These are phyloP conservation scores for Entelurus aequoreus DNA, from an alignment of 2,113 vertebrate genomes.

Conservation along the genomic window DNA sequence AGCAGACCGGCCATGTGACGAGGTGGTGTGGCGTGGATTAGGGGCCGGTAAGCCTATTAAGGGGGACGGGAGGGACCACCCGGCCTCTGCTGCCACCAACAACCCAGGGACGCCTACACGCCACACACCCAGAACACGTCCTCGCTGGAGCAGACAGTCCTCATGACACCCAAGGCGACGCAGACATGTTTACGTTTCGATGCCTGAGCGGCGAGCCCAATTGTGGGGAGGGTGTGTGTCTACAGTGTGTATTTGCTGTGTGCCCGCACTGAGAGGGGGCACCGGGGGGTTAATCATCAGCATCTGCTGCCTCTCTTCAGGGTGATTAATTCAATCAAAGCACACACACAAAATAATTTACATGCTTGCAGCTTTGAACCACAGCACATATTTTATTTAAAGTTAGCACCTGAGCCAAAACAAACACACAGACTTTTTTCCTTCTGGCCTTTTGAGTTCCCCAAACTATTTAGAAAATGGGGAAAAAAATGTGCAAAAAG, in stretches of 20 bases:
- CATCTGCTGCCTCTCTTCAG: constrained; percentile 64
- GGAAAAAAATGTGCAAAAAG: constrained; percentile 55
- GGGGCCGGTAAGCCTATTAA: constrained; percentile 66
- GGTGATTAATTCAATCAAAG: constrained; percentile 62
- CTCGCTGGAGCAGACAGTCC: not conserved
- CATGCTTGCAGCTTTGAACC: constrained; percentile 16
- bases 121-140: not conserved
- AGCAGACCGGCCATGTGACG: constrained; percentile 67
- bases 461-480: constrained; percentile 53
- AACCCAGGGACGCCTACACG: constrained; percentile 13
- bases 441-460: constrained; percentile 33
- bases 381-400: constrained; percentile 26
- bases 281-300: constrained; percentile 56
- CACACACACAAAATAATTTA: constrained; percentile 20
- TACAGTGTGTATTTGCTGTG: not conserved
- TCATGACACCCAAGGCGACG: constrained; percentile 10
- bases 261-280: constrained; percentile 14
- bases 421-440: not conserved
- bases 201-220: not conserved
- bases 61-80: constrained; percentile 67
- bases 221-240: constrained; percentile 10
- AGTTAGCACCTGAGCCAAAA: constrained; percentile 19
- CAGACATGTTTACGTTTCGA: not conserved
- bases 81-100: constrained; percentile 56
- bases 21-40: constrained; percentile 66